Evolutionary conservation across 1,140 invertebrate species (phyloP).

Genomic region (Akabosia matsudoensis): DNA sequence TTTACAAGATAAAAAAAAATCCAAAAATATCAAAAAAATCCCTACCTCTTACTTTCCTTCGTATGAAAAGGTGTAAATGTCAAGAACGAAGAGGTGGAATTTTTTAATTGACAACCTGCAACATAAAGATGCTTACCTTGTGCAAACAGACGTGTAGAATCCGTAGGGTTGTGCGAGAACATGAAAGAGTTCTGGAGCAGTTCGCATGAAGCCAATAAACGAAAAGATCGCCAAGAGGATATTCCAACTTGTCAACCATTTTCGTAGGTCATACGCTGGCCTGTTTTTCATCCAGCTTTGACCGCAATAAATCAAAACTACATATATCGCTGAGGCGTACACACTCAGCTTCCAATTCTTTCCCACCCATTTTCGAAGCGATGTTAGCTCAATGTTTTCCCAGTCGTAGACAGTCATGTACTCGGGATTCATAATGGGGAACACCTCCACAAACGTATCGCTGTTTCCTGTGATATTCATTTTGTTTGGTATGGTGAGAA

Average conservation of each 20-base stretch:
- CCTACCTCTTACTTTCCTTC: no score
- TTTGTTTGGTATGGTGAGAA: background rate
- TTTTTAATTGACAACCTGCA: background rate
- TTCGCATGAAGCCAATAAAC: slow-evolving; percentile 82
- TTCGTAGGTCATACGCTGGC: slow-evolving; percentile 78
- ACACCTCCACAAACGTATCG: slow-evolving; percentile 19
- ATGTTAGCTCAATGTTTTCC: slow-evolving; percentile 24
- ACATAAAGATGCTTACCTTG: slow-evolving; percentile 61
- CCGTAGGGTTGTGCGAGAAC: slow-evolving; percentile 76
- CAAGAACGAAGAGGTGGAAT: no score
- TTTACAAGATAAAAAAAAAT: no score
- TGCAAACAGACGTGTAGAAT: slow-evolving; percentile 88
- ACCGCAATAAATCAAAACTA: slow-evolving; percentile 87
- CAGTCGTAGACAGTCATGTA: slow-evolving; percentile 24
- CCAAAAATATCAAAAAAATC: no score
- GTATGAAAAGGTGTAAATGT: no score
- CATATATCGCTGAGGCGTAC: slow-evolving; percentile 85
- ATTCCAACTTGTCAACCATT: slow-evolving; percentile 86
- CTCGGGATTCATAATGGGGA: background rate
- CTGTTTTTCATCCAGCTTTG: slow-evolving; percentile 88
- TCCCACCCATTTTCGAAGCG: background rate
- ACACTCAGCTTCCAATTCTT: slow-evolving; percentile 68
- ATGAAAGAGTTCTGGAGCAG: slow-evolving; percentile 80
- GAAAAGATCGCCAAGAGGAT: slow-evolving; percentile 85
- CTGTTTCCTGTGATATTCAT: slow-evolving; percentile 13